A percentile compares a stretch with the other conserved stretches of the same genome.
phyloP scores from a whole-genome alignment of 2,797 vertebrate genomes.

The Acrossocheilus fasciatus region DNA sequence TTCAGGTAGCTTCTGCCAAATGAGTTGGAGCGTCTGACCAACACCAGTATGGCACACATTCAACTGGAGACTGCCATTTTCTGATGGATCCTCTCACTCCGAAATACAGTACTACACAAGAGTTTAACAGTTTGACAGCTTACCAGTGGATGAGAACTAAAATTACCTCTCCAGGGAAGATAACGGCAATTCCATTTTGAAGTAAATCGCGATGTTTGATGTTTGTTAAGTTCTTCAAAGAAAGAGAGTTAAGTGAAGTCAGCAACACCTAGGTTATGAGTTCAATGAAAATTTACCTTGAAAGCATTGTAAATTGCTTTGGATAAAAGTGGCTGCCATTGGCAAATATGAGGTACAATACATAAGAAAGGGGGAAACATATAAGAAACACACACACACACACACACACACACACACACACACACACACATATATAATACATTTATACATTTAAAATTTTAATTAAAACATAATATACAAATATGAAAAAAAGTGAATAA shows the following conservation, averaged over 20 bases:
- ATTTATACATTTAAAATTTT: too few species aligned
- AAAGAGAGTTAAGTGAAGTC: not conserved
- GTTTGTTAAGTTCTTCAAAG: not conserved
- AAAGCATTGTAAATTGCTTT: not conserved
- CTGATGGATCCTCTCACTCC: not conserved
- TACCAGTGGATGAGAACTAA: not conserved
- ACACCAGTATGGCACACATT: not conserved
- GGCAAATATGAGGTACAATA: not conserved
- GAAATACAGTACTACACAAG: not conserved
- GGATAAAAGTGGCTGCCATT: not conserved
- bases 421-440: too few species aligned
- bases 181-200: not conserved
- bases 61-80: not conserved
- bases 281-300: not conserved
- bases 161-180: not conserved
- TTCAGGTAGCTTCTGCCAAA: not conserved
- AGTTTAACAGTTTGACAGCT: not conserved
- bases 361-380: not conserved
- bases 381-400: too few species aligned
- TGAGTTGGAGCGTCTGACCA: not conserved
- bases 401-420: too few species aligned
- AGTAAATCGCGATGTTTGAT: not conserved
- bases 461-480: too few species aligned
- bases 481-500: too few species aligned
- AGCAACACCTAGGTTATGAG: not conserved